These are phyloP conservation scores for Parazoanthus swiftii DNA, from an alignment of 92 coral and sea anemone species.

Conservation along the genomic window DNA sequence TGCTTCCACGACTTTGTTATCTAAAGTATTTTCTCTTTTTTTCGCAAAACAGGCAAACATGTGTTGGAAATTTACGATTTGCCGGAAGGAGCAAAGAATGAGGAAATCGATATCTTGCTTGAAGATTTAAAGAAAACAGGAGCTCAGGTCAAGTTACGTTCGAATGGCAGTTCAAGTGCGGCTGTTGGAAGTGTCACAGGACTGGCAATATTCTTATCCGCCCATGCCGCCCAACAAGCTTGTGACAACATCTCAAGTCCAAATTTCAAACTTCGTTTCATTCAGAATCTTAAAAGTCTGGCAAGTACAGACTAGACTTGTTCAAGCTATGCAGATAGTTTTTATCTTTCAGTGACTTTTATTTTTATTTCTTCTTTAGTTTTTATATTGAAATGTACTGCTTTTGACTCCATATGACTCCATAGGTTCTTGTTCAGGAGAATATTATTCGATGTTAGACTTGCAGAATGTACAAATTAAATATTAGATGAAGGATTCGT, in stretches of 20 bases:
- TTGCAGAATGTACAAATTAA: constrained; percentile 43
- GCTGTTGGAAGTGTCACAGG: constrained; percentile 37
- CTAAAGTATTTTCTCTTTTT: background rate
- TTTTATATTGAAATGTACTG: constrained; percentile 36
- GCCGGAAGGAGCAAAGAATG: constrained; percentile 47
- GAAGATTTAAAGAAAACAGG: constrained; percentile 73
- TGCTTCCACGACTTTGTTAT: background rate
- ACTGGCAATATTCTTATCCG: constrained; percentile 71
- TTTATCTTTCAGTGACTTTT: constrained; percentile 37
- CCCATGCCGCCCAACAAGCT: constrained; percentile 68
- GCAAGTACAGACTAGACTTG: constrained; percentile 25
- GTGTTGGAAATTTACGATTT: constrained; percentile 75
- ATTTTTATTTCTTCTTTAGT: constrained; percentile 36
- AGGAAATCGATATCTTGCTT: constrained; percentile 67
- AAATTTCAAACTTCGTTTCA: constrained; percentile 78
- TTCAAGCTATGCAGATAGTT: constrained; percentile 11
- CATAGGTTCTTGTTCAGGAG: constrained; percentile 15
- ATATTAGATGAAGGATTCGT: constrained; percentile 8
- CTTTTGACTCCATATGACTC: constrained; percentile 16
- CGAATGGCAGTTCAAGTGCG: constrained; percentile 13
- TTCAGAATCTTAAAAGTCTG: constrained; percentile 27
- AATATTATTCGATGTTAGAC: constrained; percentile 35
- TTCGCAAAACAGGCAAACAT: constrained; percentile 52
- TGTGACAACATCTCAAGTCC: constrained; percentile 61
- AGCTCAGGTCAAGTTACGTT: constrained; percentile 63